Base-by-base conservation (phyloP, 2,113 vertebrate genomes). In the Madoqua kirkii region DNA sequence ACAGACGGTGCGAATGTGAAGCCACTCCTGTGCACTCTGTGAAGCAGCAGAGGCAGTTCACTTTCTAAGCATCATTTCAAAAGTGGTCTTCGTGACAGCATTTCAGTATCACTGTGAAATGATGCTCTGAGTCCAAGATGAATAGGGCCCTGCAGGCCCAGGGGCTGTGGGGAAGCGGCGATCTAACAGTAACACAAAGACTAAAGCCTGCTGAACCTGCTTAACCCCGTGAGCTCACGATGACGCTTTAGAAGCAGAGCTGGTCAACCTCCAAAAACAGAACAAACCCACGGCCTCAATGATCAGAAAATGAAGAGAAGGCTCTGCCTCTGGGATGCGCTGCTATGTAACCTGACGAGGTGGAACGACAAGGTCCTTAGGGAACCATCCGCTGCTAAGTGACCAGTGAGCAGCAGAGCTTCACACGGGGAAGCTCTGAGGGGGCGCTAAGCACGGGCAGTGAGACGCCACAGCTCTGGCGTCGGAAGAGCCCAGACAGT, bases 281-380 rank as follows among this genome's bases (percentile, higher is more conserved):
- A 94, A 52, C 40, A 60, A 89, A 40, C 7, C 79, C 71, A 74
- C 0, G 33, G 21, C 14, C n/a, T n/a, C 57, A 54, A 45, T 0
- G 25, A 23, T 25, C 17, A 7, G 57, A 43, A 40, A 67, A 43
- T 5, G 16, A 17, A 60, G 29, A 31, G 27, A 14, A 13, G 29
- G 3, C 6, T 25, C 43, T 29, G 14, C 52, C 57, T 15, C 36
- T 33, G 45, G 60, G 2, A 36, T 7, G 29, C n/a, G 4, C 12
- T 21, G 7, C 79, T 43, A 14, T 4, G 14, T 1, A 36, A 33
- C 2, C 1, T 33, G 10, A 12, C 6, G 2, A 40, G 40, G 3
- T 1, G 7, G 13, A 62, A 1, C 19, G 59, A 59, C 29, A 4
- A 3, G 45, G 12, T 57, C 45, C 50, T 16, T 0, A 10, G 1